Evolutionary conservation across 2,113 vertebrate species (phyloP).

Genomic region (Aspiorhynchus laticeps): DNA sequence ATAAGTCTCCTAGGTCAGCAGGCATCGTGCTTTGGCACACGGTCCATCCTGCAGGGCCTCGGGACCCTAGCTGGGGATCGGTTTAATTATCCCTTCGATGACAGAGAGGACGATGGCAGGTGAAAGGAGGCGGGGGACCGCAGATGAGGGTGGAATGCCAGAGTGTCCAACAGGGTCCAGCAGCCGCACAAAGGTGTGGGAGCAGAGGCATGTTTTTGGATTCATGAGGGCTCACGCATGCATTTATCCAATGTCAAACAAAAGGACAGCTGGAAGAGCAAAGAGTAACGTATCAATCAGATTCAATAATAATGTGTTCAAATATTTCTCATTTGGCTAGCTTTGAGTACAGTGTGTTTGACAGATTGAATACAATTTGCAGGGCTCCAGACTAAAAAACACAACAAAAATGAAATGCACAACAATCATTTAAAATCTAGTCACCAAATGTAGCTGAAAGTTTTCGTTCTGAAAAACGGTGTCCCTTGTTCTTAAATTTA

Average conservation of each 20-base stretch:
- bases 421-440: neutral
- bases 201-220: neutral
- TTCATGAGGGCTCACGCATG: neutral
- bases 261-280: constrained; percentile 2
- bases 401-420: neutral
- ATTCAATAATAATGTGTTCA: constrained; percentile 12
- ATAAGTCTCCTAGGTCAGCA: constrained; percentile 60
- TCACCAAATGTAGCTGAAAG: neutral
- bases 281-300: neutral
- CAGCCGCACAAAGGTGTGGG: neutral
- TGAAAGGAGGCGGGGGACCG: neutral
- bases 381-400: neutral
- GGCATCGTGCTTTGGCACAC: constrained; percentile 51
- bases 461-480: neutral
- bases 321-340: neutral
- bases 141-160: constrained; percentile 38
- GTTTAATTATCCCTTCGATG: constrained; percentile 59
- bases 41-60: constrained; percentile 45
- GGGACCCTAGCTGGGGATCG: constrained; percentile 3
- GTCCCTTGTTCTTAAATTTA: neutral
- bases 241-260: neutral
- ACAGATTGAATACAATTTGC: neutral
- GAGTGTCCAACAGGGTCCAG: constrained; percentile 15
- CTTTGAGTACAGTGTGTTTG: neutral
- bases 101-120: constrained; percentile 49